These are phyloP conservation scores for Apocheima hispidaria DNA, from an alignment of 2,888 invertebrate species.

Conservation along the genomic window DNA sequence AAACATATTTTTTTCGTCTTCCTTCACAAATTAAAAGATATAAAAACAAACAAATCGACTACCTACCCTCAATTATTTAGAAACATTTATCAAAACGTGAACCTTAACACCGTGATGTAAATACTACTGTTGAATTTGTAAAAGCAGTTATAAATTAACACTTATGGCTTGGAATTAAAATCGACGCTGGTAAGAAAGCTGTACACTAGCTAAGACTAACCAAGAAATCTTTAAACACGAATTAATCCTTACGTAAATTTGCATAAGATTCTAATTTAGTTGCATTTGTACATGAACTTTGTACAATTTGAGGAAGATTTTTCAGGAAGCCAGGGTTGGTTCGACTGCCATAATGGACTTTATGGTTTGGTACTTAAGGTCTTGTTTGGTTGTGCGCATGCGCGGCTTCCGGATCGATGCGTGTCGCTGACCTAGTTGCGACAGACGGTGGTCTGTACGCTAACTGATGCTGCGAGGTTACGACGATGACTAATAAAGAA, in stretches of 20 bases:
- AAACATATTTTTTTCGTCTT: no score
- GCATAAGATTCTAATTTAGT: slow-evolving; percentile 7
- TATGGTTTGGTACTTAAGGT: slow-evolving; percentile 44
- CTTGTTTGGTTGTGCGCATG: slow-evolving; percentile 61
- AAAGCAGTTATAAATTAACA: background rate
- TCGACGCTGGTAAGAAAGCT: background rate
- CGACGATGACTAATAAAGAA: slow-evolving; percentile 3
- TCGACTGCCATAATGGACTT: slow-evolving; percentile 37
- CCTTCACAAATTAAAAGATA: no score
- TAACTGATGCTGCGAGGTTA: slow-evolving; percentile 22
- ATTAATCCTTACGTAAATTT: slow-evolving; percentile 1
- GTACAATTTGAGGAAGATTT: slow-evolving; percentile 9
- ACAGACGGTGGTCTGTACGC: slow-evolving; percentile 36
- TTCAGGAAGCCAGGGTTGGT: slow-evolving; percentile 27
- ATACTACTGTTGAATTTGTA: background rate
- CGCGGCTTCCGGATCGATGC: slow-evolving; percentile 75
- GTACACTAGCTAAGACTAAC: background rate
- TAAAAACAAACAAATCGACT: slow-evolving; percentile 16
- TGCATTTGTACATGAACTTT: slow-evolving; percentile 4
- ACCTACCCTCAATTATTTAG: slow-evolving; percentile 3
- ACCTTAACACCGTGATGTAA: background rate
- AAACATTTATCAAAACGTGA: background rate
- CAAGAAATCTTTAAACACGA: background rate
- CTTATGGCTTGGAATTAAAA: background rate
- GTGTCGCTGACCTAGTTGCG: slow-evolving; percentile 75